These are phyloP conservation scores for Lycorma delicatula DNA, from an alignment of 1,140 invertebrate genomes.

Conservation along the genomic window DNA sequence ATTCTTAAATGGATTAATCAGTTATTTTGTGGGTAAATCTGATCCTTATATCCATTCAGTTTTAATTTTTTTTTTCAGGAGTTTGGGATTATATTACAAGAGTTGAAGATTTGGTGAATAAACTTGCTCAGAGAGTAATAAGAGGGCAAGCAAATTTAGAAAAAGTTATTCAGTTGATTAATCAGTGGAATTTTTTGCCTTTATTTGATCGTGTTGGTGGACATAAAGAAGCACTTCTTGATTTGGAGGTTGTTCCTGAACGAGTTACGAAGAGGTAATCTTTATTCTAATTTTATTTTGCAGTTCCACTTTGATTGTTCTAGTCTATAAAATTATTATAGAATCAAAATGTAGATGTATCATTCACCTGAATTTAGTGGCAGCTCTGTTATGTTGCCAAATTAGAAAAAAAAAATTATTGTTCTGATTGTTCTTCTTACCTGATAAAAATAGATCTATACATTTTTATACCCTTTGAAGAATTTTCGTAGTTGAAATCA, in stretches of 20 bases:
- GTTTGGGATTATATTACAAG: constrained; percentile 47
- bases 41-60: not conserved
- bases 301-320: not conserved
- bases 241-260: constrained; percentile 48
- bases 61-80: constrained; percentile 33
- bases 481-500: no score
- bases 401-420: no score
- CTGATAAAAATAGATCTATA: no score
- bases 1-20: no score
- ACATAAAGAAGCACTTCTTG: constrained; percentile 49
- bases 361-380: not conserved
- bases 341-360: not conserved
- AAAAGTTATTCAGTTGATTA: constrained; percentile 45
- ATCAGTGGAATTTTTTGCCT: constrained; percentile 56
- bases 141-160: constrained; percentile 46
- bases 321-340: not conserved
- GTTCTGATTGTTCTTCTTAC: no score
- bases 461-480: no score
- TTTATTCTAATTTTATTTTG: no score
- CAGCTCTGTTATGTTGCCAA: not conserved
- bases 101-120: constrained; percentile 42
- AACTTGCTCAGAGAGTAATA: constrained; percentile 53
- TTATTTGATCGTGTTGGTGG: constrained; percentile 56
- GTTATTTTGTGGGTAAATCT: not conserved
- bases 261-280: constrained; percentile 42